phyloP scores from a whole-genome alignment of 64 coral and sea anemone genomes.

The Acropora yongei region DNA sequence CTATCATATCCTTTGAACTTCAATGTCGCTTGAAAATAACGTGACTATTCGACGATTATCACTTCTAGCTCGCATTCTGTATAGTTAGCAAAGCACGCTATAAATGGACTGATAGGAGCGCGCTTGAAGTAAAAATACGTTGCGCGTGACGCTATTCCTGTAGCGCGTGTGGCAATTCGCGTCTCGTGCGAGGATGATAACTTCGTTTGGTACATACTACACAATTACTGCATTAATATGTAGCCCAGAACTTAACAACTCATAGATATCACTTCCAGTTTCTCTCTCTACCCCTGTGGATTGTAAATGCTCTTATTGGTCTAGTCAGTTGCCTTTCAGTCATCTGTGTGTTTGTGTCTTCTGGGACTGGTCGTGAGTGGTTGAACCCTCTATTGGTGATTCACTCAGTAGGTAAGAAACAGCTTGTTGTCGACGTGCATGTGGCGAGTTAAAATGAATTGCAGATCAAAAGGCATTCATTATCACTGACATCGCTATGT shows the following conservation, averaged over 20 bases:
- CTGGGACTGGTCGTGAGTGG: conserved; percentile 24
- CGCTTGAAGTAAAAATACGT: no score
- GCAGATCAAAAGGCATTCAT: no score
- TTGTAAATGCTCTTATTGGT: conserved; percentile 23
- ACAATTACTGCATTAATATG: background rate
- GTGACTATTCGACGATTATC: background rate
- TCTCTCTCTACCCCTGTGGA: conserved; percentile 22
- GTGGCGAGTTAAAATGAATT: no score
- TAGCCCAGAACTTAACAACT: background rate
- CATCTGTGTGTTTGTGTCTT: conserved; percentile 23
- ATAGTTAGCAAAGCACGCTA: no score
- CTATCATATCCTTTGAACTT: conserved; percentile 25
- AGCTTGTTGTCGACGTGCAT: background rate
- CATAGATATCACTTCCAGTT: conserved; percentile 16
- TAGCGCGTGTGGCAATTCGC: no score
- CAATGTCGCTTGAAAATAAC: background rate
- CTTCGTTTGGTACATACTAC: background rate
- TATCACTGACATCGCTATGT: no score
- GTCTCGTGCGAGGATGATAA: no score
- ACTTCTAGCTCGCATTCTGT: background rate
- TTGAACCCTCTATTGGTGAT: conserved; percentile 26
- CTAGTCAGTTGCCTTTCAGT: conserved; percentile 44
- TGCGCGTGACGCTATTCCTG: no score
- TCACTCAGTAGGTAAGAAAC: conserved; percentile 32
- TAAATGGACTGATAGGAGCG: no score